Conservation (phyloP, 2,113 vertebrate species). For the Dendrocopos noguchii region DNA sequence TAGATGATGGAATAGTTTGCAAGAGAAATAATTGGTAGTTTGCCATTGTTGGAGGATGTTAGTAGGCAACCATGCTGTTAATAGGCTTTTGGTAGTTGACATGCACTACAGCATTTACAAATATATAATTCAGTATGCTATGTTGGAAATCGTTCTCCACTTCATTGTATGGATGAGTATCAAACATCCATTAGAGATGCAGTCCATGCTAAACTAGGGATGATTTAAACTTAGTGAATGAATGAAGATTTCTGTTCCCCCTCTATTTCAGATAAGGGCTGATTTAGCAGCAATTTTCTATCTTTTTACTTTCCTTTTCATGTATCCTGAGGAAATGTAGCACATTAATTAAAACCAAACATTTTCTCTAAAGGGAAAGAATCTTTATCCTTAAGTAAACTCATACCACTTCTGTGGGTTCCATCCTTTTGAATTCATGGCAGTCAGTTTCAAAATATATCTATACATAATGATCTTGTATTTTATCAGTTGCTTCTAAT, state of each 20-base stretch:
- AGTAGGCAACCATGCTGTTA: not conserved
- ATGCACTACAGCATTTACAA: not conserved
- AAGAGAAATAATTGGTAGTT: not conserved
- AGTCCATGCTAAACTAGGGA: not conserved
- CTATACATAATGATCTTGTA: not conserved
- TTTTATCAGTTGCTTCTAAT: not conserved
- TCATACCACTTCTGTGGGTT: not conserved
- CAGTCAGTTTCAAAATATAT: not conserved
- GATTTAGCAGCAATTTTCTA: not conserved
- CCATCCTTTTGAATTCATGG: not conserved
- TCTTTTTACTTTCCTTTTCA: not conserved
- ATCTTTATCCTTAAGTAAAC: not conserved
- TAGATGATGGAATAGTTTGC: not conserved
- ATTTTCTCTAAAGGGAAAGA: not conserved
- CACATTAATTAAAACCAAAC: not conserved
- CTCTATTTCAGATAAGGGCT: not conserved
- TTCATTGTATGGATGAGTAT: not conserved
- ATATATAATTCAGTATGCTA: not conserved
- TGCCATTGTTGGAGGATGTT: not conserved
- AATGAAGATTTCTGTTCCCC: not conserved
- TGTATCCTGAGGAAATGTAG: not conserved
- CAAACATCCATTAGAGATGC: fast-evolving
- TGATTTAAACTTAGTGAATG: not conserved
- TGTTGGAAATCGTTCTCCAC: not conserved
- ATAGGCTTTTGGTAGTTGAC: not conserved